Evolutionary conservation across 2,113 vertebrate genomes (phyloP), one percentile per base, ranked within the genome.

Genomic region (Osmerus mordax): DNA sequence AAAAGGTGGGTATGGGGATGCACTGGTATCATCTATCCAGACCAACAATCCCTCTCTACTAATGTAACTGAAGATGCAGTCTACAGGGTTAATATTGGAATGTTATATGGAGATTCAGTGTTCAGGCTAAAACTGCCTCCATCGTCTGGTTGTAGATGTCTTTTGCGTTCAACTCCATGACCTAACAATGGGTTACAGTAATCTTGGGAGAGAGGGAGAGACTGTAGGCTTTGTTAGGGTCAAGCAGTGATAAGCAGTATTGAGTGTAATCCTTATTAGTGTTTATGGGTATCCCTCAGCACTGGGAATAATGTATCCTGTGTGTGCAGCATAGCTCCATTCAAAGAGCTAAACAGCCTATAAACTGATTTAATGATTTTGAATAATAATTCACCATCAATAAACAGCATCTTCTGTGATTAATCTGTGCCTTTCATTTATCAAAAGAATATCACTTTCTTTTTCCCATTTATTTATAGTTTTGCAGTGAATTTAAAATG

Each of bases 231-330:
- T 36, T 69, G 70, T 18, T 63, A 67, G 69, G 36, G 72, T 82
- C 65, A 73, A 77, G 29, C 52, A 77, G 78, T 70, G 65, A 81
- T 65, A 56, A 78, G 73, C 67, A 60, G 70, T 65, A 67, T 65
- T 71, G 56, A 86, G 78, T 52, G 67, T 84, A 88, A 88, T 83
- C 76, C 73, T 63, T 0, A 65, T 67, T 79, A 70, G 58, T 68
- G 72, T 85, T 83, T 67, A 77, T 72, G 59, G 79, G 53, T 67
- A 70, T 62, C 62, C 41, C 51, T 70, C 61, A 69, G 67, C 78
- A 29, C 53, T 72, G 8, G 66, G 79, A 89, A 87, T 86, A 81
- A 80, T 71, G 73, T 71, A 62, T 62, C 69, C 54, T 52, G 55
- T 70, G 62, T 85, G 81, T 81, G 59, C 65, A 83, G 67, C 70